Percentiles rank a stretch among this genome's conserved stretches.
phyloP scores from a whole-genome alignment of 2,797 vertebrate species.

The Oceanodroma leucorhoa region DNA sequence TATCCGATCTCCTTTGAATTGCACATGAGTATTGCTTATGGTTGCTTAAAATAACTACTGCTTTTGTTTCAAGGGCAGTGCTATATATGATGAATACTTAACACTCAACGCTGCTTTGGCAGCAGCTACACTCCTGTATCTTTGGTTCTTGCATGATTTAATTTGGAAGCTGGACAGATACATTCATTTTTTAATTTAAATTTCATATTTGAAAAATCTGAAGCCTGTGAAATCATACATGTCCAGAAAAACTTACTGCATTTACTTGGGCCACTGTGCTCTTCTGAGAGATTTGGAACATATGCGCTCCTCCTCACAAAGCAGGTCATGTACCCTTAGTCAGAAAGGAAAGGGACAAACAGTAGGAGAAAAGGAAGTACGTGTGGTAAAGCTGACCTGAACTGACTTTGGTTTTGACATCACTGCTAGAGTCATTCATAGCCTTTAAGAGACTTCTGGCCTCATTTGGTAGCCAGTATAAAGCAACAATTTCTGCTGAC shows the following conservation, averaged over 20 bases:
- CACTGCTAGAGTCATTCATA: not conserved
- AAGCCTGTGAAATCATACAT: not conserved
- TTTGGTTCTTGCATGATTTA: conserved; percentile 18
- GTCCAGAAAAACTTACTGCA: not conserved
- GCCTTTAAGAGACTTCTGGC: not conserved
- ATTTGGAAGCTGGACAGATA: not conserved
- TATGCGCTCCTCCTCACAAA: not conserved
- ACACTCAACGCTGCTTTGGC: not conserved
- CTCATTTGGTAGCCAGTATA: not conserved
- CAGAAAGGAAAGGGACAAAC: not conserved
- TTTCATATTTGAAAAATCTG: conserved; percentile 4
- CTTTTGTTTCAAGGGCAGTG: conserved; percentile 57
- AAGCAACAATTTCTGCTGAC: not conserved
- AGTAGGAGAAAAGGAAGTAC: not conserved
- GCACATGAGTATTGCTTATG: conserved; percentile 54
- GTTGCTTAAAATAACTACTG: conserved; percentile 64
- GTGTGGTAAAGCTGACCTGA: not conserved
- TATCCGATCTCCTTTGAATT: conserved; percentile 58
- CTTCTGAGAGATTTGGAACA: not conserved
- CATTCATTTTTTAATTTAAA: not conserved
- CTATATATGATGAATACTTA: conserved; percentile 6
- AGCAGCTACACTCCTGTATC: not conserved
- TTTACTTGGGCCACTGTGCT: not conserved
- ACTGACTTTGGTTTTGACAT: not conserved
- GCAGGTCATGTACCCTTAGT: not conserved